These are phyloP conservation scores for Noctilio leporinus DNA, from an alignment of 2,113 vertebrate genomes.

Conservation along the genomic window DNA sequence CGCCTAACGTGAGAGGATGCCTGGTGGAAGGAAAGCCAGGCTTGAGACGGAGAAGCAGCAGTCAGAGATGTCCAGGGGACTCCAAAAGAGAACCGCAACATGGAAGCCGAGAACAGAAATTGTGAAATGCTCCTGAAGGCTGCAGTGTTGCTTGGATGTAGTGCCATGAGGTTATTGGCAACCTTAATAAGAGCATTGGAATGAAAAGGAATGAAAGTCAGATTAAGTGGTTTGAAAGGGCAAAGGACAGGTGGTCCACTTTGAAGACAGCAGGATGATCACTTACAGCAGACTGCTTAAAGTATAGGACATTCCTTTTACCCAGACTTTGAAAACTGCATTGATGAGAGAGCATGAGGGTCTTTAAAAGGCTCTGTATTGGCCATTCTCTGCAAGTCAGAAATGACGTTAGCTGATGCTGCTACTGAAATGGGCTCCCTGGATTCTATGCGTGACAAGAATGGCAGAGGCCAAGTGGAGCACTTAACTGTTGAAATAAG, in stretches of 20 bases:
- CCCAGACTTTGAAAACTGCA: background rate
- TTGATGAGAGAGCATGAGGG: background rate
- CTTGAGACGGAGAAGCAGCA: background rate
- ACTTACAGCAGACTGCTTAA: background rate
- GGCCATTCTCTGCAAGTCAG: background rate
- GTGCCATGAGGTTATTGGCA: background rate
- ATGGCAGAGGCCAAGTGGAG: background rate
- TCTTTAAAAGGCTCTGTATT: background rate
- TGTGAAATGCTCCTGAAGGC: background rate
- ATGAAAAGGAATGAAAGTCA: background rate
- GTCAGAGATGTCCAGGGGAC: background rate
- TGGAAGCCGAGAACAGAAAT: background rate
- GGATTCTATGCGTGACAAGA: background rate
- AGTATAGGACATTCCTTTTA: background rate
- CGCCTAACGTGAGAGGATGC: background rate
- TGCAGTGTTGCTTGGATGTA: background rate
- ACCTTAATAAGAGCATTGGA: background rate
- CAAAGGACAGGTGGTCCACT: background rate
- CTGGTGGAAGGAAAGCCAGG: background rate
- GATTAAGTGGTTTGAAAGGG: background rate
- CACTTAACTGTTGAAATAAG: background rate
- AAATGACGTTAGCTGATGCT: background rate
- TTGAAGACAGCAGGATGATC: background rate
- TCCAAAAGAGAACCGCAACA: background rate
- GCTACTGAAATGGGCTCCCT: background rate